Base-by-base conservation (phyloP, 2,888 invertebrate species). In the Trachelus iudaicus region DNA sequence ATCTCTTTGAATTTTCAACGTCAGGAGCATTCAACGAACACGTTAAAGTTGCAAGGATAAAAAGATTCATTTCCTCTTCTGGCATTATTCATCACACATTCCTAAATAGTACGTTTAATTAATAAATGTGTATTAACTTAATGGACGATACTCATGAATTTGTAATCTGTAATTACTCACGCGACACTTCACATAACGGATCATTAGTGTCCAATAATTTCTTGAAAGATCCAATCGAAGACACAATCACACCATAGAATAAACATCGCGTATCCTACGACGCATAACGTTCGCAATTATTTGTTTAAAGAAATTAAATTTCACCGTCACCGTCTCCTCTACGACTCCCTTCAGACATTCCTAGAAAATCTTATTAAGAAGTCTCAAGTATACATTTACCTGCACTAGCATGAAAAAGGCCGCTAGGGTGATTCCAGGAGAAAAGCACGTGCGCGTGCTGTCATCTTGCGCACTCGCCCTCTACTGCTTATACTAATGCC, bases 391-490 rank as follows among this genome's bases (percentile, higher is more conserved):
- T 34, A 35, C 74, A 9, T 80, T 80, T 77, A 81, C 76, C 73
- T 77, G 79, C 82, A 85, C 78, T 83, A 83, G 75, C 77, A 82
- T 76, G 78, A 79, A 80, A 85, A 84, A 86, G 85, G 84, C 81
- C 84, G 86, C 87, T 88, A 89, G 83, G 89, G 88, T 85, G 87
- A 93, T 82, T 93, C 93, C 56, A 92, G 89, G 81, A 94, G 91
- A 84, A 95, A 93, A 75, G 96, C 95, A 76, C 95, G 93, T 80
- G 96, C 97, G 89, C 96, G 94, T 78, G 96, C 95, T 35, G 97
- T 97, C 85, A 97, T 94, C 91, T 95, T 96, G 76, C 98, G 94
- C 78, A 98, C 94, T 71, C 98, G 94, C 3, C 98, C 98, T 76
- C 98, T 94, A 86, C 97, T 97, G 89, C 96, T 96, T 56, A 95